Percentiles rank a stretch among this genome's conserved stretches.
These are phyloP conservation scores for Oncorhynchus masou DNA, from an alignment of 2,113 vertebrate genomes.

Conservation along the genomic window DNA sequence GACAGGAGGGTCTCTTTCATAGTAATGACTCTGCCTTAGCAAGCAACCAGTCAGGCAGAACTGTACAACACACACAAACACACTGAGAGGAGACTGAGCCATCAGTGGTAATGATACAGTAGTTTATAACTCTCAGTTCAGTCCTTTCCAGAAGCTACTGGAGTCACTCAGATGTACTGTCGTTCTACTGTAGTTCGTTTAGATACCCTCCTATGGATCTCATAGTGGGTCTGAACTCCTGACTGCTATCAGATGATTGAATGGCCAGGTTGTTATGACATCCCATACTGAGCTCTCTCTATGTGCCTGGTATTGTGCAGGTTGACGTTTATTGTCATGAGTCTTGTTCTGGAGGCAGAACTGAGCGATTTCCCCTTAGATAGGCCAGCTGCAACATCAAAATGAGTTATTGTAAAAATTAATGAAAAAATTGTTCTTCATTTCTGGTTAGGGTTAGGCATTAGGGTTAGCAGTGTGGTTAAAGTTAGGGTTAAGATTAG, in stretches of 20 bases:
- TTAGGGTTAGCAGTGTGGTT: too few species aligned
- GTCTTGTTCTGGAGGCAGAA: too few species aligned
- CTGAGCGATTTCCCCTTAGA: too few species aligned
- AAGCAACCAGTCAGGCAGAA: slow-evolving; percentile 41
- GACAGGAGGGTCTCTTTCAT: slow-evolving; percentile 70
- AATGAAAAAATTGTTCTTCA: too few species aligned
- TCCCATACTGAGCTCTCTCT: slow-evolving; percentile 5
- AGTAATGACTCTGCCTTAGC: slow-evolving; percentile 79
- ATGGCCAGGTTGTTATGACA: background rate
- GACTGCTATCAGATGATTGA: slow-evolving; percentile 1
- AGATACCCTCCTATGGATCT: background rate
- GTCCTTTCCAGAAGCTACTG: background rate
- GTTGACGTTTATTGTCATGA: too few species aligned
- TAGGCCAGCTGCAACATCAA: too few species aligned
- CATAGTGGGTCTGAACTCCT: slow-evolving; percentile 24
- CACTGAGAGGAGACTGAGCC: background rate
- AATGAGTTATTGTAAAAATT: too few species aligned
- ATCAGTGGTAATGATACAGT: background rate
- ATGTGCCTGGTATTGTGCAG: slow-evolving; percentile 50
- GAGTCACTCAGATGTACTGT: too few species aligned
- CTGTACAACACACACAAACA: background rate
- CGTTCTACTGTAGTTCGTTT: background rate
- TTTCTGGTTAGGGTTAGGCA: too few species aligned
- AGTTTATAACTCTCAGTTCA: background rate
- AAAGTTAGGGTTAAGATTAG: too few species aligned